Evolutionary conservation across 2,888 invertebrate species (phyloP).

Genomic region (Sialis fuliginosa): DNA sequence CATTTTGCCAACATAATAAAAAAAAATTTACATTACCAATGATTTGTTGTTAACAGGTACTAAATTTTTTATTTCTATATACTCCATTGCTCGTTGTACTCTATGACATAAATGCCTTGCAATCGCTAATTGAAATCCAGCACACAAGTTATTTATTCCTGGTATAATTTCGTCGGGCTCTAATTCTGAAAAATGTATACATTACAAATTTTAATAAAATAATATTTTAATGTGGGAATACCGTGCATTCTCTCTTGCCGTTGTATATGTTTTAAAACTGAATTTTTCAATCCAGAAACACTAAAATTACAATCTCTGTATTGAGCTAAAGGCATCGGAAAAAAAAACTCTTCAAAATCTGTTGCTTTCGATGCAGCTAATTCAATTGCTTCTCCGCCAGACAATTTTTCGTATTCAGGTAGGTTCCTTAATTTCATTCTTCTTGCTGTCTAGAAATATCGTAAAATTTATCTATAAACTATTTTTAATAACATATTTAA

Average conservation of each 20-base stretch:
- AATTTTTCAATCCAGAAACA: slow-evolving; percentile 66
- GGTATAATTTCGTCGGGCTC: slow-evolving; percentile 55
- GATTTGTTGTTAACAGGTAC: slow-evolving; percentile 38
- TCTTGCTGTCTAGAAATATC: slow-evolving; percentile 44
- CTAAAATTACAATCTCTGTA: slow-evolving; percentile 78
- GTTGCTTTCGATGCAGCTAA: slow-evolving; percentile 48
- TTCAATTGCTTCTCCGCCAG: slow-evolving; percentile 80
- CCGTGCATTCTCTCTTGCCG: slow-evolving; percentile 38
- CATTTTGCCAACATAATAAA: background rate
- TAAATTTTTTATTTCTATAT: slow-evolving; percentile 37
- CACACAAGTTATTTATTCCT: slow-evolving; percentile 65
- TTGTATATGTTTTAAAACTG: slow-evolving; percentile 31
- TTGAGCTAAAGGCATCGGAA: slow-evolving; percentile 43
- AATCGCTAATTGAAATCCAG: slow-evolving; percentile 57
- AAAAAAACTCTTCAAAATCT: slow-evolving; percentile 43
- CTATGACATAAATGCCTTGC: slow-evolving; percentile 66
- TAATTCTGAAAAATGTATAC: slow-evolving; percentile 23
- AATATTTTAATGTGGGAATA: slow-evolving; percentile 9
- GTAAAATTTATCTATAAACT: background rate
- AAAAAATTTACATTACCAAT: slow-evolving; percentile 28
- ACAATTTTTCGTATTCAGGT: slow-evolving; percentile 48
- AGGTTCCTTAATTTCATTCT: slow-evolving; percentile 66
- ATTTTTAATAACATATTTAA: background rate
- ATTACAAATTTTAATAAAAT: background rate
- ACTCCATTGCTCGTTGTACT: slow-evolving; percentile 69